Percentiles rank a stretch among this genome's conserved stretches.
These are phyloP conservation scores for Pterostichus niger DNA, from an alignment of 2,888 invertebrate species.

Conservation along the genomic window DNA sequence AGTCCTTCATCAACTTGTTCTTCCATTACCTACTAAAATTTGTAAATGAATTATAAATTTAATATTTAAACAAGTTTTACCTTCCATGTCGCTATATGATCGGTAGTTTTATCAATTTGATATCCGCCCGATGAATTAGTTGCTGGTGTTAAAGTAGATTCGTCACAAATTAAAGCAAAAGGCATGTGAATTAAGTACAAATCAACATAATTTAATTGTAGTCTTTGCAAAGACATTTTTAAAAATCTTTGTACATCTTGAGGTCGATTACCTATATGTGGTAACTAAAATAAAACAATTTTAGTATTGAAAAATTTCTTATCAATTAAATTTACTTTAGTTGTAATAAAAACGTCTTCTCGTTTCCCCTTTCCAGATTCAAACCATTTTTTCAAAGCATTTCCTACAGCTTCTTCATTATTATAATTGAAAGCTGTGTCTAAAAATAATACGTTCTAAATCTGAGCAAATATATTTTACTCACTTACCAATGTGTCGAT, in stretches of 20 bases:
- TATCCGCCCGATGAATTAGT: conserved; percentile 81
- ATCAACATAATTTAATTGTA: conserved; percentile 86
- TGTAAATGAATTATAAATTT: conserved; percentile 22
- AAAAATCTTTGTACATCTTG: conserved; percentile 84
- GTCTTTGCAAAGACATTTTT: conserved; percentile 81
- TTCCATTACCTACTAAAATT: conserved; percentile 84
- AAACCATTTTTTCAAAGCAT: conserved; percentile 84
- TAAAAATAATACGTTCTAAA: conserved; percentile 71
- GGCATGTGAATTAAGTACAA: conserved; percentile 90
- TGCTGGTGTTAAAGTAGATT: conserved; percentile 79
- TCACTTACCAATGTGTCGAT: conserved; percentile 81
- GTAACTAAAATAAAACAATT: conserved; percentile 79
- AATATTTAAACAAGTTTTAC: conserved; percentile 73
- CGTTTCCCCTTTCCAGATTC: conserved; percentile 82
- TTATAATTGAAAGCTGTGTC: conserved; percentile 90
- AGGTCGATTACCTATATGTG: conserved; percentile 84
- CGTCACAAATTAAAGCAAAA: conserved; percentile 82
- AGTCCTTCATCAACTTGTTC: conserved; percentile 82
- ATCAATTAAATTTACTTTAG: conserved; percentile 81
- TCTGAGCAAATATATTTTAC: conserved; percentile 15
- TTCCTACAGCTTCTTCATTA: conserved; percentile 88
- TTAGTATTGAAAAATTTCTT: conserved; percentile 24
- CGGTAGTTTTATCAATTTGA: conserved; percentile 81
- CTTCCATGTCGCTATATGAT: conserved; percentile 87
- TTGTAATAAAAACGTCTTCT: conserved; percentile 87